These are phyloP conservation scores for Pectinophora gossypiella DNA, from an alignment of 1,140 invertebrate species.

Conservation along the genomic window DNA sequence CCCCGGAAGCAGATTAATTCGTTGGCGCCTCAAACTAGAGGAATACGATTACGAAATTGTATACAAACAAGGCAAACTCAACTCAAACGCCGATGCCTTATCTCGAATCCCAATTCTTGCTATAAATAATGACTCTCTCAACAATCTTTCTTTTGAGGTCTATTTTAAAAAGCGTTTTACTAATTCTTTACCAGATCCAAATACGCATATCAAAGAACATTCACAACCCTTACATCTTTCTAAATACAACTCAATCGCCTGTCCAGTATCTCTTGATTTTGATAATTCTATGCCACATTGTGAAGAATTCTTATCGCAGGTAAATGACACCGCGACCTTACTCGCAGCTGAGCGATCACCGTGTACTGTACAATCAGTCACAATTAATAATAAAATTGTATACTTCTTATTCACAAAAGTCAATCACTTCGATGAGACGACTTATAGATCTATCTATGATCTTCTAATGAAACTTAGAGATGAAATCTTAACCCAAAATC, in stretches of 20 bases:
- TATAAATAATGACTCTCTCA: constrained; percentile 10
- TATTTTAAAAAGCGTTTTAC: constrained; percentile 24
- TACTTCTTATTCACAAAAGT: constrained; percentile 33
- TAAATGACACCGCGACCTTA: constrained; percentile 16
- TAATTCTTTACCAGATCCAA: constrained; percentile 8
- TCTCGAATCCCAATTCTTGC: constrained; percentile 32
- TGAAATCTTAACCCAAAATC: background rate
- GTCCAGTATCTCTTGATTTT: constrained; percentile 26
- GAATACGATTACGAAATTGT: constrained; percentile 60
- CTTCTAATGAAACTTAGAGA: constrained; percentile 22
- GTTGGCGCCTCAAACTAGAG: constrained; percentile 74
- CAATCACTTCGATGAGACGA: constrained; percentile 29
- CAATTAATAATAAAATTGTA: constrained; percentile 19
- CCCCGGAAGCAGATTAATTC: constrained; percentile 55
- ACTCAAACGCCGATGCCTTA: constrained; percentile 53
- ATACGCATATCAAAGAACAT: constrained; percentile 21
- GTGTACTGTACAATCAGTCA: constrained; percentile 12
- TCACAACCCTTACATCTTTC: constrained; percentile 16
- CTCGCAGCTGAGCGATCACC: constrained; percentile 23
- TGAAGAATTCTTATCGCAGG: constrained; percentile 22
- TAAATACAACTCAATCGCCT: constrained; percentile 17
- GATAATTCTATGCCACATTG: constrained; percentile 29
- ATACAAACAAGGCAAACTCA: constrained; percentile 54
- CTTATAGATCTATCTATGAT: constrained; percentile 18
- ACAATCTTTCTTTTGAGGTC: constrained; percentile 20